Evolutionary conservation across 2,113 vertebrate genomes (phyloP).

Genomic region (Sinocyclocheilus rhinocerous): DNA sequence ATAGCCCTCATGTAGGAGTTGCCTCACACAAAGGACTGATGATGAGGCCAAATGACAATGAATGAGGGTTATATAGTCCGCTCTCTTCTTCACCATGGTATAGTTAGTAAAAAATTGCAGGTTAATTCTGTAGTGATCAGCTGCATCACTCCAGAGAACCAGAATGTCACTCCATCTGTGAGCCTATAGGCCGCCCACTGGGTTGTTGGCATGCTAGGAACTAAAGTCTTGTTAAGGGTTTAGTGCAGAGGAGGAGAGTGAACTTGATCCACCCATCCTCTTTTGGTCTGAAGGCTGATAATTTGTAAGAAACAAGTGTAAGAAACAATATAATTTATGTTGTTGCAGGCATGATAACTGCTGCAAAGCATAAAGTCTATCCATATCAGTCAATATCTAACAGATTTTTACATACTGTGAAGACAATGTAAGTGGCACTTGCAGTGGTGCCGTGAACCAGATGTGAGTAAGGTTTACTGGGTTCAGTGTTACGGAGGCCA

Average conservation of each 20-base stretch:
- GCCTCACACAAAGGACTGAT: conserved; percentile 35
- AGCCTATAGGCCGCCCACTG: conserved; percentile 8
- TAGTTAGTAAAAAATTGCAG: neutral
- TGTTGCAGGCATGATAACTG: neutral
- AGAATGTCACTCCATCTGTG: conserved; percentile 5
- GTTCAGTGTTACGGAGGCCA: neutral
- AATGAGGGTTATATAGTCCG: conserved; percentile 21
- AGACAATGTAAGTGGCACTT: neutral
- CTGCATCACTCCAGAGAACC: too few species aligned
- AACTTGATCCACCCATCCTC: conserved; percentile 28
- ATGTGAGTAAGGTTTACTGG: neutral
- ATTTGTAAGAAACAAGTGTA: neutral
- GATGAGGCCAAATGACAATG: conserved; percentile 32
- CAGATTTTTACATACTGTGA: neutral
- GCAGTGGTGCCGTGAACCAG: neutral
- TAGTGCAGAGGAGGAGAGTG: conserved; percentile 15
- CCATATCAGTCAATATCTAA: neutral
- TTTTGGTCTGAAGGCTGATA: conserved; percentile 21
- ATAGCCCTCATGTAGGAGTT: conserved; percentile 46
- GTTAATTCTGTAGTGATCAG: too few species aligned
- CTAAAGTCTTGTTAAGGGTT: conserved; percentile 34
- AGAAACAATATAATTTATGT: conserved; percentile 5
- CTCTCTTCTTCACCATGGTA: neutral
- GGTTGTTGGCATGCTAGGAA: neutral
- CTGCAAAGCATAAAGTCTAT: neutral